Conservation (phyloP, 2,113 vertebrate genomes). For the Zosterops hypoxanthus region DNA sequence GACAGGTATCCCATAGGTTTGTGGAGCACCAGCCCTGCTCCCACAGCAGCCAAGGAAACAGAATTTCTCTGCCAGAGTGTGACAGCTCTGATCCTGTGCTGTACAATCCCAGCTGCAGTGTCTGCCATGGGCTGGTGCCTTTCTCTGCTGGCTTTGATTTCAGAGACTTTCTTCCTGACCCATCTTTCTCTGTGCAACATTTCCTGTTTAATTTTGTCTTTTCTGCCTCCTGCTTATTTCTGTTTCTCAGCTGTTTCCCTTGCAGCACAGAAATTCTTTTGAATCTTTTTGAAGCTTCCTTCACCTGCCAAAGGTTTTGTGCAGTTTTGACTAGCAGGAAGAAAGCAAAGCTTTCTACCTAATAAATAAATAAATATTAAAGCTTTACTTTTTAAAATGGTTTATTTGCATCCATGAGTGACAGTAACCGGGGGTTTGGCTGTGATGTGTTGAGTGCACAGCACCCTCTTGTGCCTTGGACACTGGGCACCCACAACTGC, state of each 20-base stretch:
- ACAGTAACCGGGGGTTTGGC: too few relatives aligned
- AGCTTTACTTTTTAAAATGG: background rate
- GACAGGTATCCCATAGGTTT: background rate
- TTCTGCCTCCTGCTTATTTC: background rate
- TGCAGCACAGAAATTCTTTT: background rate
- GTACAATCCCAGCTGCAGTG: background rate
- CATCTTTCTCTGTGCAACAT: background rate
- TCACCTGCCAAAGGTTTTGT: background rate
- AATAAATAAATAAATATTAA: background rate
- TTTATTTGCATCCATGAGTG: background rate
- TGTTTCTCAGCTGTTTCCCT: background rate
- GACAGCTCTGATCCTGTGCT: background rate
- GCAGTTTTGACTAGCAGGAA: background rate
- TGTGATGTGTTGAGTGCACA: background rate
- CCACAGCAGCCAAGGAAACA: background rate
- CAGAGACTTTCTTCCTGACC: background rate
- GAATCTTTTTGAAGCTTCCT: background rate
- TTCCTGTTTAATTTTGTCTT: background rate
- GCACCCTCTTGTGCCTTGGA: slow-evolving; percentile 58
- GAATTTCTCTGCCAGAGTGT: accelerated
- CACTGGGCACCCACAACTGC: background rate
- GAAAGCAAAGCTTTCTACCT: background rate
- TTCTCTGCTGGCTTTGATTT: background rate
- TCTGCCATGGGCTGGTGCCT: background rate
- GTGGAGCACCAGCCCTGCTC: background rate